These are phyloP conservation scores for Labia minor DNA, from an alignment of 2,888 invertebrate genomes.

Conservation along the genomic window DNA sequence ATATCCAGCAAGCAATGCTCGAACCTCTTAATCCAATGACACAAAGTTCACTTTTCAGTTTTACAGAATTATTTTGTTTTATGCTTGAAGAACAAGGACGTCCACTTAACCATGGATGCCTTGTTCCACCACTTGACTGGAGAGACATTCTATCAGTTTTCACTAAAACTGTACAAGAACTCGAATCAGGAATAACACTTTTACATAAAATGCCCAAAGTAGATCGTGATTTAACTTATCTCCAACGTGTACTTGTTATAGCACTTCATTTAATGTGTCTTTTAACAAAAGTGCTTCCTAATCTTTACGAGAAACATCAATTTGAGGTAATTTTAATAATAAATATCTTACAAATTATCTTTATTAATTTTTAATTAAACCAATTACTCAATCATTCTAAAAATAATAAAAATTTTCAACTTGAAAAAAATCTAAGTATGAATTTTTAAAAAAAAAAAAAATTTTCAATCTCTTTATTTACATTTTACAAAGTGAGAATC, in stretches of 20 bases:
- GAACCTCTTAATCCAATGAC: conserved; percentile 91
- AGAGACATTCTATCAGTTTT: conserved; percentile 74
- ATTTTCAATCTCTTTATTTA: no score
- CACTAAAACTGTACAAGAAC: conserved; percentile 56
- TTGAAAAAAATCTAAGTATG: no score
- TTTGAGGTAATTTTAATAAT: conserved; percentile 29
- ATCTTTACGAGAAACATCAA: conserved; percentile 30
- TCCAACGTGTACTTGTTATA: conserved; percentile 76
- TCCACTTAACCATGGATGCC: conserved; percentile 54
- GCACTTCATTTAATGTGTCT: conserved; percentile 73
- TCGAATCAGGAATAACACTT: conserved; percentile 31
- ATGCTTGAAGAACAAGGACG: conserved; percentile 82
- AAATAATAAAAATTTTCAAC: no score
- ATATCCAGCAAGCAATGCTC: conserved; percentile 66
- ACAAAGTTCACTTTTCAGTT: conserved; percentile 85
- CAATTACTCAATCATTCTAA: no score
- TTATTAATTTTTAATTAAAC: no score
- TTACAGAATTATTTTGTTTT: conserved; percentile 88
- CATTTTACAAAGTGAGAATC: no score
- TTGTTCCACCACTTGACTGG: conserved; percentile 70
- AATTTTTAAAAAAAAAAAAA: no score
- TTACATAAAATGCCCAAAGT: conserved; percentile 29
- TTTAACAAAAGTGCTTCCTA: conserved; percentile 46
- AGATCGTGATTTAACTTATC: conserved; percentile 62
- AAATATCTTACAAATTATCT: conserved; percentile 8